Base-by-base conservation (phyloP, 1,140 invertebrate species). In the Heliconius melpomene region DNA sequence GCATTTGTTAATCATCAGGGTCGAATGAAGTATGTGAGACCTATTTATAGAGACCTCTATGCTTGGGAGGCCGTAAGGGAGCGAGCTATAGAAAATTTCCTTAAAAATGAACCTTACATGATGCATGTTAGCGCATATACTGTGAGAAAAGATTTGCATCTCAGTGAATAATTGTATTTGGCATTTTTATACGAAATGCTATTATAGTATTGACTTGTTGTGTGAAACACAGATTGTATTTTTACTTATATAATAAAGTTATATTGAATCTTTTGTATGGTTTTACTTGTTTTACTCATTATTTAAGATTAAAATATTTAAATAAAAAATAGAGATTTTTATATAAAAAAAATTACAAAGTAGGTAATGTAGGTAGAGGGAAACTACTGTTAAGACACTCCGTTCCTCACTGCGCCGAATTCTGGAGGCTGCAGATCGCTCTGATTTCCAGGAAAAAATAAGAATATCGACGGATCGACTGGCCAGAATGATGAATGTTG, bases 11-110 rank as follows among this genome's bases (percentile, higher is more conserved):
- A 97, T 79, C 95, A 96, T 32, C 96, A 98, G 88, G 98, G 98
- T 74, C 96, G 98, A 80, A 98, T 99, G 97, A 99, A 99, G 89
- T 99, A 96, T 95, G 96, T 98, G 0, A 95, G 97, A 72, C 98
- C 98, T 20, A 95, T 99, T 72, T 99, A 98, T 90, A 96, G 97
- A 82, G 98, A 98, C 87, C 92, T 98, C n/a, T 98, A 97, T 84
- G 95, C 93, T 2, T 98, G 98, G 98, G 95, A 97, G 79, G 96
- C 96, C 77, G 95, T 96, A 1, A 95, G 97, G 75, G 89, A 95
- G 18, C 86, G 85, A 77, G 96, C 98, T 1, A 95, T 98, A 46
- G 95, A 96, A 32, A 98, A 97, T 85, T 98, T 97, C 93, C 89
- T 96, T 26, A 91, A 94, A 40, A 96, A 98, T 81, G 96, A 96